Evolutionary conservation across 2,113 vertebrate species (phyloP).

Genomic region (Sarotherodon lohbergeri): DNA sequence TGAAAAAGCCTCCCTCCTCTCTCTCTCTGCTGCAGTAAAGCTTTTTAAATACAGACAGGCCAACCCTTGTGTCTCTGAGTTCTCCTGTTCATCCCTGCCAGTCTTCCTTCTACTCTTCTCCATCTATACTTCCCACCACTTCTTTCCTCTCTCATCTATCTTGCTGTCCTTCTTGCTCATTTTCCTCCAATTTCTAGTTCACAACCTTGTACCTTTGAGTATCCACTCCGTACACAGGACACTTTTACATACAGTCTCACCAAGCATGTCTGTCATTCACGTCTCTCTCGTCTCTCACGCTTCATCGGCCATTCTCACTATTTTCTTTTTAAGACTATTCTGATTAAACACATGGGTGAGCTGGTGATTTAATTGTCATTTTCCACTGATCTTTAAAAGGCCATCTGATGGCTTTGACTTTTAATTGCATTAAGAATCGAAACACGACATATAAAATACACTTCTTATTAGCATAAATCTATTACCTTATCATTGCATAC

Average conservation of each 20-base stretch:
- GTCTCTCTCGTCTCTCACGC: background rate
- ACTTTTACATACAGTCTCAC: background rate
- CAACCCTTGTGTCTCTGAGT: slow-evolving; percentile 27
- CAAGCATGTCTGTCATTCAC: background rate
- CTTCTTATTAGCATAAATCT: background rate
- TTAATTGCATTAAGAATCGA: background rate
- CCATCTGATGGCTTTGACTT: background rate
- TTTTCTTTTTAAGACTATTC: background rate
- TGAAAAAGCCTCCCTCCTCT: background rate
- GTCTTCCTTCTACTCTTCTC: background rate
- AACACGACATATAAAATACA: background rate
- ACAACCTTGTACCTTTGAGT: background rate
- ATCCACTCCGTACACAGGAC: background rate
- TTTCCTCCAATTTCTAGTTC: background rate
- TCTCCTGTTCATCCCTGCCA: background rate
- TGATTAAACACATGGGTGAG: background rate
- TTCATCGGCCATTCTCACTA: background rate
- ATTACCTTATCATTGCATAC: background rate
- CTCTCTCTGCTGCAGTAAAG: background rate
- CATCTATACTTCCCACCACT: slow-evolving; percentile 31
- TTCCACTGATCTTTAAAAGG: background rate
- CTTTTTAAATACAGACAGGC: slow-evolving; percentile 37
- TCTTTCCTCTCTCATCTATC: background rate
- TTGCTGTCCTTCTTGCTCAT: background rate
- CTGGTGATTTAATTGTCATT: background rate